These are phyloP conservation scores for Diadumene lineata DNA, from an alignment of 92 coral and sea anemone species.

Conservation along the genomic window DNA sequence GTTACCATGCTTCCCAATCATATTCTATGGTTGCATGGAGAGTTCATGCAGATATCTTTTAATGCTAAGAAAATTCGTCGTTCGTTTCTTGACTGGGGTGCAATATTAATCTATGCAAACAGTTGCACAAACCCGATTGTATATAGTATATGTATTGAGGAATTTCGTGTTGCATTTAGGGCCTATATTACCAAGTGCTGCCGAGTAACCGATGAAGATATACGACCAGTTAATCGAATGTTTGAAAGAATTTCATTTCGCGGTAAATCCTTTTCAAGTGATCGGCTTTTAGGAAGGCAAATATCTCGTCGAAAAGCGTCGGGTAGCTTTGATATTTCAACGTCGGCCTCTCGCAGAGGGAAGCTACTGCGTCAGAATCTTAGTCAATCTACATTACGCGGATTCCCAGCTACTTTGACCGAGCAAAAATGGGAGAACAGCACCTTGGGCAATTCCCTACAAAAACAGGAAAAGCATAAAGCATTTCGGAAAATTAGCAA, in stretches of 20 bases:
- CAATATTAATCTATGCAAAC: slow-evolving; percentile 72
- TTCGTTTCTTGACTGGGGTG: slow-evolving; percentile 74
- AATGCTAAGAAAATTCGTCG: slow-evolving; percentile 27
- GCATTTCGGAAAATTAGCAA: slow-evolving; percentile 10
- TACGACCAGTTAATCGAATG: slow-evolving; percentile 64
- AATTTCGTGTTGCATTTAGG: slow-evolving; percentile 78
- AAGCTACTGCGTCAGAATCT: slow-evolving; percentile 3
- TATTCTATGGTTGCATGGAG: slow-evolving; percentile 73
- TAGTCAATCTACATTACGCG: slow-evolving; percentile 33
- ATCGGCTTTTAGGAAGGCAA: slow-evolving; percentile 55
- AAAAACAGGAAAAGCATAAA: slow-evolving; percentile 14
- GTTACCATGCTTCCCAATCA: slow-evolving; percentile 88
- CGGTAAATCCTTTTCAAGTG: slow-evolving; percentile 62
- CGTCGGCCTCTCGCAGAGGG: background rate
- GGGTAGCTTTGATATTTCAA: slow-evolving; percentile 7
- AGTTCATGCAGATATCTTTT: slow-evolving; percentile 27
- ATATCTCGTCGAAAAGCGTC: slow-evolving; percentile 26
- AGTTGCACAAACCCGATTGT: slow-evolving; percentile 87
- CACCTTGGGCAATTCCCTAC: background rate
- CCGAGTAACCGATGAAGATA: slow-evolving; percentile 80
- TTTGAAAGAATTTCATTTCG: slow-evolving; percentile 80
- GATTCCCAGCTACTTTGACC: slow-evolving; percentile 3
- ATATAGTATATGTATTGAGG: slow-evolving; percentile 85
- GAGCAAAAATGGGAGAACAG: slow-evolving; percentile 1
- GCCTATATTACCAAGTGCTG: slow-evolving; percentile 84